These are phyloP conservation scores for Catagonus wagneri DNA, from an alignment of 2,113 vertebrate genomes.

Conservation along the genomic window DNA sequence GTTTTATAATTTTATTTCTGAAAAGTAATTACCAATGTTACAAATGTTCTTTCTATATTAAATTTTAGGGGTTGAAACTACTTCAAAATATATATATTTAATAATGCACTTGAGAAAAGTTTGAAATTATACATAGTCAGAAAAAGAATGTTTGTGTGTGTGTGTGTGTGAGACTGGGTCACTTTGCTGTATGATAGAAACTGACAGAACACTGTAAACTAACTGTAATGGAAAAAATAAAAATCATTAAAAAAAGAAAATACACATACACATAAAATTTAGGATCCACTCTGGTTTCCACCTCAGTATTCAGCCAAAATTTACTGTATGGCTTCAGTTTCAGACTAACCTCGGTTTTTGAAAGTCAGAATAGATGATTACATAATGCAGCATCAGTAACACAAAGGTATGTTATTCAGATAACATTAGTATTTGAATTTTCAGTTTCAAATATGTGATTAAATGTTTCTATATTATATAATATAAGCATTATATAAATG, in stretches of 20 bases:
- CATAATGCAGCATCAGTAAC: background rate
- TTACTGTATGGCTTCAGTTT: background rate
- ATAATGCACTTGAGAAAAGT: background rate
- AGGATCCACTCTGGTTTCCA: background rate
- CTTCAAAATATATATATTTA: background rate
- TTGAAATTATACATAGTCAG: background rate
- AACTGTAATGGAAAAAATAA: too few relatives aligned
- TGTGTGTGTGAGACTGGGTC: too few relatives aligned
- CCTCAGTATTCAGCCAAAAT: background rate
- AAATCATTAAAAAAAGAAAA: too few relatives aligned
- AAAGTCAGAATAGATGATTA: background rate
- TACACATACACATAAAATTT: background rate
- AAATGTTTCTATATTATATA: background rate
- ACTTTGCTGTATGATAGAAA: too few relatives aligned
- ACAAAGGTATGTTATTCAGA: background rate
- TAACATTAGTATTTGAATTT: background rate
- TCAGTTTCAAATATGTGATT: background rate
- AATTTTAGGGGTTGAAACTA: background rate
- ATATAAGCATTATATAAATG: background rate
- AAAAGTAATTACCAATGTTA: background rate
- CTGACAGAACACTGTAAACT: too few relatives aligned
- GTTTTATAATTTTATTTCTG: background rate
- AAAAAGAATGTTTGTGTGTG: too few relatives aligned
- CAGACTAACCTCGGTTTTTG: conserved; percentile 14
- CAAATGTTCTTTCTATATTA: background rate